Base-by-base conservation (phyloP, 2,113 vertebrate genomes). In the Gymnobelideus leadbeateri region DNA sequence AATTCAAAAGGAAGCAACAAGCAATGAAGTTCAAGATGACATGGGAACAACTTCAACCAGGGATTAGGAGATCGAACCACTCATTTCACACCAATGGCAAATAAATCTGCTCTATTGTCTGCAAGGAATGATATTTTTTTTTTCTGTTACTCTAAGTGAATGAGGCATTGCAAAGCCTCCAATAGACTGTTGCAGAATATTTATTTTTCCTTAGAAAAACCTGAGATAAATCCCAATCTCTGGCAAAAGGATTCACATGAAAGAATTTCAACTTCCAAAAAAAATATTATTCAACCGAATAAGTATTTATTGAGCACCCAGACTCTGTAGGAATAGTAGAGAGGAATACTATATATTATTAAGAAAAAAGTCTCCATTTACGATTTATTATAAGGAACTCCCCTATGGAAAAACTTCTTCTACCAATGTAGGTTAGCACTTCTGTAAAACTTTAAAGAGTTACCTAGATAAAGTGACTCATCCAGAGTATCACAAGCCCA, bases 1-100 rank as follows among this genome's bases (percentile, higher is more conserved):
- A 92, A 94, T 92, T 96, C 96, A 94, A 93, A 93, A 96, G 95
- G 91, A 84, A 92, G 16, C n/a, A 55, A 50, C n/a, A 5, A 55
- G 6, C 37, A n/a, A 19, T 37, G 61, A 77, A 77, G 61, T n/a
- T 3, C 12, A 43, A 31, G 47, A 50, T 50, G 93, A 92, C 12
- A 23, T 26, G 23, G 77, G 77, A n/a, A 91, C 50, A 94, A 26
- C 4, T 1, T 43, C 25, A 55, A 51, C 28, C 43, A 0, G 49
- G n/a, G 91, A 54, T 89, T 14, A 51, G 37, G 11, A 50, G 53
- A 43, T 89, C 61, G 37, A 51, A 94, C 47, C 31, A 90, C 51
- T 97, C 90, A 89, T 92, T 94, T 94, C n/a, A 93, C 96, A 61
- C 95, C 96, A 95, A 93, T 95, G 97, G 94, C n/a, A 92, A 96